phyloP scores from a whole-genome alignment of 1,140 invertebrate species.

The Liolophura sinensis region DNA sequence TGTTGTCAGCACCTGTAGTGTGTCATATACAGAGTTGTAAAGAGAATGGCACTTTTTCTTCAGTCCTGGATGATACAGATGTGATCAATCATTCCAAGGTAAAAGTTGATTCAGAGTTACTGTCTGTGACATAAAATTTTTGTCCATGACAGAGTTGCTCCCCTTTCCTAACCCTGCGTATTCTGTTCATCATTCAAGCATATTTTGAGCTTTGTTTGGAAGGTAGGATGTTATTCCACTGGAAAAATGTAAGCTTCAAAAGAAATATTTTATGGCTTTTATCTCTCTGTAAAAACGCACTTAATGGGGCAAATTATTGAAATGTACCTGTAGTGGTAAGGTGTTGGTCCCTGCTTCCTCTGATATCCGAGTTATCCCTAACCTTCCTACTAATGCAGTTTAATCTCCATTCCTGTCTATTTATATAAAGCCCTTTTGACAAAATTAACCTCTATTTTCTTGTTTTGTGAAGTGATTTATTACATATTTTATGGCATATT shows the following conservation, averaged over 20 bases:
- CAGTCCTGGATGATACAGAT: constrained; percentile 57
- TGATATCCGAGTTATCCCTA: too few species aligned
- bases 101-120: constrained; percentile 5
- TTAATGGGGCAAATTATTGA: too few species aligned
- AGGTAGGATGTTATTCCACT: neutral
- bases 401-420: too few species aligned
- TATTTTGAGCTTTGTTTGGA: neutral
- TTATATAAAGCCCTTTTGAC: too few species aligned
- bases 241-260: too few species aligned
- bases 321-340: too few species aligned
- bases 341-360: too few species aligned
- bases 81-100: constrained; percentile 8
- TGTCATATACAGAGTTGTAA: constrained; percentile 74
- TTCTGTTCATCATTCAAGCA: neutral
- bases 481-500: neutral
- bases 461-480: neutral
- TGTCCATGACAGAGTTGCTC: constrained; percentile 2
- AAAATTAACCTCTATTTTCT: too few species aligned
- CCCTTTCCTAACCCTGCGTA: neutral
- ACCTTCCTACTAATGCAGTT: too few species aligned
- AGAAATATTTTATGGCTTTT: too few species aligned
- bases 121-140: constrained; percentile 9
- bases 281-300: too few species aligned
- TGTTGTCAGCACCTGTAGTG: constrained; percentile 77
- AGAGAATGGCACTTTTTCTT: constrained; percentile 73